Percentiles rank a stretch among this genome's conserved stretches.
Evolutionary conservation across 2,888 invertebrate genomes (phyloP).

Genomic region (Cistogaster globosa): DNA sequence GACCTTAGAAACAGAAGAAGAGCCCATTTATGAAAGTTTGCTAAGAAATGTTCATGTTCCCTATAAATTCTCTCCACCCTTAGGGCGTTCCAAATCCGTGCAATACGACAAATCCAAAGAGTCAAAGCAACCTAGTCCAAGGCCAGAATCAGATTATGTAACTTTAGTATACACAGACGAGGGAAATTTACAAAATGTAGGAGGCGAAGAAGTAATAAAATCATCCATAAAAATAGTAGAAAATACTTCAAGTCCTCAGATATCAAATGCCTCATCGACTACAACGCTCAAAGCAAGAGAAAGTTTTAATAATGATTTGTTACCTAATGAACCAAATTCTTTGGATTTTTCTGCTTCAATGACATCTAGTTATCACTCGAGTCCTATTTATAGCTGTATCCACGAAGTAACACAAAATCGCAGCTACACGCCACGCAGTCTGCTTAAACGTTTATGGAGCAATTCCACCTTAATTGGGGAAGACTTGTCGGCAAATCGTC

Average conservation of each 20-base stretch:
- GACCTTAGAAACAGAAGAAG: conserved; percentile 73
- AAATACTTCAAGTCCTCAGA: conserved; percentile 49
- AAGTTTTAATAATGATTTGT: conserved; percentile 69
- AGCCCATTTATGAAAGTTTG: conserved; percentile 82
- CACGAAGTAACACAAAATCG: conserved; percentile 74
- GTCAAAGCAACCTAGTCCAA: conserved; percentile 74
- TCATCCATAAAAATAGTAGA: background rate
- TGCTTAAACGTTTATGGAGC: conserved; percentile 79
- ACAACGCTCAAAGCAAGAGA: conserved; percentile 76
- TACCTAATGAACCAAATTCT: conserved; percentile 24
- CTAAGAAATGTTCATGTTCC: conserved; percentile 83
- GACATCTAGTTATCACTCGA: conserved; percentile 59
- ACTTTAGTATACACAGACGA: conserved; percentile 81
- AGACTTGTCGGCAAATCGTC: conserved; percentile 69
- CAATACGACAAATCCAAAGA: conserved; percentile 78
- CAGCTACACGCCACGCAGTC: conserved; percentile 77
- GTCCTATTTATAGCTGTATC: conserved; percentile 48
- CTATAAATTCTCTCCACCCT: conserved; percentile 82
- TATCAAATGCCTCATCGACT: conserved; percentile 73
- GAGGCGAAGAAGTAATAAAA: conserved; percentile 75
- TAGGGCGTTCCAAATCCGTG: conserved; percentile 80
- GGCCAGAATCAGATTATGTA: conserved; percentile 83
- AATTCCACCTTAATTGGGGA: conserved; percentile 66
- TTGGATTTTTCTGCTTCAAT: conserved; percentile 37
- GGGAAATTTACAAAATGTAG: conserved; percentile 79